Conservation (phyloP, 2,113 vertebrate species). For the Phaethornis superciliosus region DNA sequence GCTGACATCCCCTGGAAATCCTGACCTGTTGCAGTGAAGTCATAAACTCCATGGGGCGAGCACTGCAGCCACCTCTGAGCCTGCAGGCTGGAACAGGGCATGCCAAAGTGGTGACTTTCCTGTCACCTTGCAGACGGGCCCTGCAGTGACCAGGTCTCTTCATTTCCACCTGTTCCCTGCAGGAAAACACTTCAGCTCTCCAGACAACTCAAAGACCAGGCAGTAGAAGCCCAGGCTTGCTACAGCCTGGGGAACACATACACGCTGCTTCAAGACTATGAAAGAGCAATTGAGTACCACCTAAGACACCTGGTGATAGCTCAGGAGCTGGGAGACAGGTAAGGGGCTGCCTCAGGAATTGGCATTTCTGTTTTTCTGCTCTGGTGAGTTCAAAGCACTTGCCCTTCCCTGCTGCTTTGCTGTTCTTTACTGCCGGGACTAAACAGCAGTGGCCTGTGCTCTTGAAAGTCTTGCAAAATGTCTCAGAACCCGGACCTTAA, state of each 20-base stretch:
- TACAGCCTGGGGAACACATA: slow-evolving; percentile 97
- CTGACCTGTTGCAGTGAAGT: background rate
- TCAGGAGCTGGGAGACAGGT: slow-evolving; percentile 95
- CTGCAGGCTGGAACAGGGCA: accelerated
- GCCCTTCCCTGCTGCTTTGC: background rate
- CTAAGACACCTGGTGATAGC: slow-evolving; percentile 94
- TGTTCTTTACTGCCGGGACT: background rate
- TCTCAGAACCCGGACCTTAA: background rate
- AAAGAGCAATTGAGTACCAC: slow-evolving; percentile 90
- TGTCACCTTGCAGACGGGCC: background rate
- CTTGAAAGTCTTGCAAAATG: background rate
- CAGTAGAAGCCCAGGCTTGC: slow-evolving; percentile 96
- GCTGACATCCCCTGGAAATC: accelerated
- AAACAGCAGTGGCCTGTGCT: background rate
- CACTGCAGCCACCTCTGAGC: background rate
- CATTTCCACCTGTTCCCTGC: background rate
- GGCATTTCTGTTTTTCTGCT: background rate
- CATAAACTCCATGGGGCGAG: accelerated
- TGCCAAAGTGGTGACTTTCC: accelerated
- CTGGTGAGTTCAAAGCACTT: background rate
- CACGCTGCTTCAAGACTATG: slow-evolving; percentile 91
- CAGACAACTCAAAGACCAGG: slow-evolving; percentile 91
- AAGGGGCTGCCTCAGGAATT: background rate
- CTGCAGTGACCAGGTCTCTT: background rate
- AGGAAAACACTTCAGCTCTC: slow-evolving; percentile 96